These are phyloP conservation scores for Amphiprion clarkii DNA, from an alignment of 2,797 vertebrate species.

Conservation along the genomic window DNA sequence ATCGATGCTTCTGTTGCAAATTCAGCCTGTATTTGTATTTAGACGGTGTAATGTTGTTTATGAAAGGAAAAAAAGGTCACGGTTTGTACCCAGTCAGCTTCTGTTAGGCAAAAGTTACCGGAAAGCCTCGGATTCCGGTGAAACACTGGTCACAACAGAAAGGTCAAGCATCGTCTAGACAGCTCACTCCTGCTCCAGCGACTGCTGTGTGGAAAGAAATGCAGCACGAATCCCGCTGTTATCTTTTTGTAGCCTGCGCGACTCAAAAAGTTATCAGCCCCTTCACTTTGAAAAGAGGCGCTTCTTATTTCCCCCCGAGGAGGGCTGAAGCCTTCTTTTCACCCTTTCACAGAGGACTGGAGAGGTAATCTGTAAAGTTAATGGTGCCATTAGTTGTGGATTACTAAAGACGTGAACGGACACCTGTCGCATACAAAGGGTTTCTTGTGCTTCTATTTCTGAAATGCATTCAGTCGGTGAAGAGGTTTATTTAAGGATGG, in stretches of 20 bases:
- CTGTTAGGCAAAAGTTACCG: constrained; percentile 56
- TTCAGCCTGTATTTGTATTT: constrained; percentile 4
- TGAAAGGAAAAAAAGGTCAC: constrained; percentile 64
- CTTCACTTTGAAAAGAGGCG: neutral
- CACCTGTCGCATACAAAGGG: neutral
- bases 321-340: neutral
- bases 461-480: neutral
- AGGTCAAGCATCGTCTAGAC: constrained; percentile 78
- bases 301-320: neutral
- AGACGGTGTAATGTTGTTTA: constrained; percentile 28
- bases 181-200: constrained; percentile 43
- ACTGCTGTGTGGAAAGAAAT: constrained; percentile 39
- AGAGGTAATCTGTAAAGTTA: neutral
- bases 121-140: constrained; percentile 35
- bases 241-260: constrained; percentile 5
- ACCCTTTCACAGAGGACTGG: neutral
- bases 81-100: constrained; percentile 55
- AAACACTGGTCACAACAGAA: constrained; percentile 65
- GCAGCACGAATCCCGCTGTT: constrained; percentile 43
- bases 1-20: neutral
- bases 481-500: too few relatives aligned
- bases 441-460: neutral
- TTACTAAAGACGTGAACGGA: neutral
- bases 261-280: constrained; percentile 3
- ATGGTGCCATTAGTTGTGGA: neutral